Percentiles rank a stretch among this genome's conserved stretches.
phyloP scores from a whole-genome alignment of 2,113 vertebrate species.

The Lagopus leucura region DNA sequence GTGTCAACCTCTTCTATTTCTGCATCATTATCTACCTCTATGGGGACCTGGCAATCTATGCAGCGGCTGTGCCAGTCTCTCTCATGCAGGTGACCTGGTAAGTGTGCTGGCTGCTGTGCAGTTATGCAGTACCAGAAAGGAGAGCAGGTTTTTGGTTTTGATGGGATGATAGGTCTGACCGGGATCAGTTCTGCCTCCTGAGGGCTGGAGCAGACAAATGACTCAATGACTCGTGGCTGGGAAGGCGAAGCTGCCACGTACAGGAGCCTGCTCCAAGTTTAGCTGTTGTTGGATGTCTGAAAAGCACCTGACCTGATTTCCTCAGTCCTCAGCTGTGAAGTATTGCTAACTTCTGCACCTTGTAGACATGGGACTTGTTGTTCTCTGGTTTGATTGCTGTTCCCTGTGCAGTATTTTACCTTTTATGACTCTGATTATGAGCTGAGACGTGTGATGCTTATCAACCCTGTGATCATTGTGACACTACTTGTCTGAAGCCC shows the following conservation, averaged over 20 bases:
- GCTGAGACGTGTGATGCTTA: neutral
- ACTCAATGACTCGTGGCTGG: neutral
- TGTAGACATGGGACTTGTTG: neutral
- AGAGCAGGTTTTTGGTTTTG: neutral
- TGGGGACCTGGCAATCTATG: constrained; percentile 97
- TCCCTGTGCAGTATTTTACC: neutral
- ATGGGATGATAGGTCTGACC: neutral
- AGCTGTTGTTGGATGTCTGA: neutral
- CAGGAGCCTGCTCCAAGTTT: neutral
- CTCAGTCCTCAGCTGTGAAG: neutral
- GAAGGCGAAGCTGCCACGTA: neutral
- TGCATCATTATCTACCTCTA: constrained; percentile 98
- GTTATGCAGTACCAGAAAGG: neutral
- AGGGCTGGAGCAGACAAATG: neutral
- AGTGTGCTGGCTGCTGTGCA: constrained; percentile 62
- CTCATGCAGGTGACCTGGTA: constrained; percentile 97
- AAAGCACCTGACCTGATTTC: constrained; percentile 11
- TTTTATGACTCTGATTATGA: neutral
- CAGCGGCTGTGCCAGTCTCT: constrained; percentile 93
- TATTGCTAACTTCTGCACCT: neutral
- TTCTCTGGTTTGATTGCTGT: neutral
- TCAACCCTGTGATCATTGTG: neutral
- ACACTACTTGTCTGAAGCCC: neutral
- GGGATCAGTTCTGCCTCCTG: neutral
- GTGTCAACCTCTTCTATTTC: constrained; percentile 98